Evolutionary conservation across 2,888 invertebrate species (phyloP).

Genomic region (Eilema caniola): DNA sequence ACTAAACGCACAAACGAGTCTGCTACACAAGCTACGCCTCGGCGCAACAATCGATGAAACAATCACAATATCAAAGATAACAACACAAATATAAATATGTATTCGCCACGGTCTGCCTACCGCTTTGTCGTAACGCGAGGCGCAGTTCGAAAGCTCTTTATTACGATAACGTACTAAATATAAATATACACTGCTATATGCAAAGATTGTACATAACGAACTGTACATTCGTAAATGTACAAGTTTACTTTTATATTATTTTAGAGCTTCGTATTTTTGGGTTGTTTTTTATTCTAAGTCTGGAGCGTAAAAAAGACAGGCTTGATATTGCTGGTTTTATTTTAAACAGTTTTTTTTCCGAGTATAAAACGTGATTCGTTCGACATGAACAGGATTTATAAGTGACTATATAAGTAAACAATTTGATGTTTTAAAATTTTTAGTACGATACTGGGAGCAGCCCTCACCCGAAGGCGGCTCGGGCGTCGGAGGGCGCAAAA

Average conservation of each 20-base stretch:
- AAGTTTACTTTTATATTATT: background rate
- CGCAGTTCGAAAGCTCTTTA: conserved; percentile 46
- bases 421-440: too few relatives aligned
- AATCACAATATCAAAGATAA: conserved; percentile 17
- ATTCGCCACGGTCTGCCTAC: conserved; percentile 49
- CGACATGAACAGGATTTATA: too few relatives aligned
- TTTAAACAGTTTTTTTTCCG: background rate
- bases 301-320: background rate
- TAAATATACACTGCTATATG: background rate
- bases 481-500: too few relatives aligned
- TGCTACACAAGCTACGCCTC: background rate
- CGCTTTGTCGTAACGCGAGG: conserved; percentile 44
- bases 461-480: too few relatives aligned
- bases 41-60: conserved; percentile 7
- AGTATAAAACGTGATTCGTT: too few relatives aligned
- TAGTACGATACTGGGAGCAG: too few relatives aligned
- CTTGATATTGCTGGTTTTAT: background rate
- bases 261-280: background rate
- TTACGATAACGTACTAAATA: conserved; percentile 24
- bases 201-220: too few relatives aligned
- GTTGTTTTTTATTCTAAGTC: background rate
- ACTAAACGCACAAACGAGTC: background rate
- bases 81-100: conserved; percentile 17
- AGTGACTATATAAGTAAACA: too few relatives aligned
- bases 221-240: background rate